Conservation (phyloP, 2,797 vertebrate genomes). For the Thunnus albacares region DNA sequence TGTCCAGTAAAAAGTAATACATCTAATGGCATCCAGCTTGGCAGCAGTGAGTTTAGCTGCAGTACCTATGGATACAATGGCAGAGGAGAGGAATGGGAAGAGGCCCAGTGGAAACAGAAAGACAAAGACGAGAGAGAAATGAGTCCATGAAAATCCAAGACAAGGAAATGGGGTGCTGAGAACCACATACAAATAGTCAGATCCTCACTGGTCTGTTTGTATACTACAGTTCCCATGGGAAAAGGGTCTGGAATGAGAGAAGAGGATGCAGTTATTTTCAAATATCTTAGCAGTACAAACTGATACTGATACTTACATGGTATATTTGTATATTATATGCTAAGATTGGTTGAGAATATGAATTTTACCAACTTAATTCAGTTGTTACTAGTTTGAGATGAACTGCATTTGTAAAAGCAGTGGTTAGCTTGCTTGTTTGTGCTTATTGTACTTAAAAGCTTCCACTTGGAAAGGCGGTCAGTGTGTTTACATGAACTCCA, state of each 20-base stretch:
- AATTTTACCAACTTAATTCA: background rate
- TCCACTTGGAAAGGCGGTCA: background rate
- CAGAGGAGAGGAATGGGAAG: constrained; percentile 60
- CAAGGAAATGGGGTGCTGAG: constrained; percentile 55
- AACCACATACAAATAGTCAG: constrained; percentile 40
- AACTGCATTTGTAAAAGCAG: background rate
- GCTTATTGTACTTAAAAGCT: background rate
- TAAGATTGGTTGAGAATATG: background rate
- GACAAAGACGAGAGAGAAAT: constrained; percentile 64
- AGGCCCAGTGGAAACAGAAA: constrained; percentile 54
- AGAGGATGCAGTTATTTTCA: background rate
- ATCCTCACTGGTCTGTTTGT: constrained; percentile 43
- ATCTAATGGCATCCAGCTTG: constrained; percentile 17
- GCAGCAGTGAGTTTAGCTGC: constrained; percentile 42
- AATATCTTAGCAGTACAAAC: background rate
- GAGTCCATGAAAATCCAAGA: constrained; percentile 48
- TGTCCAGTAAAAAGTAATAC: background rate
- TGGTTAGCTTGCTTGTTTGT: background rate
- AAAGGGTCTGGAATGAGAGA: background rate
- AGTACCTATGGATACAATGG: constrained; percentile 54
- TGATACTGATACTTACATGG: background rate
- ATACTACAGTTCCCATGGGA: constrained; percentile 22
- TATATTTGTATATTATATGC: background rate
- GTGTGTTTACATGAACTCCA: constrained; percentile 4
- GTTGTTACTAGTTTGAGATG: constrained; percentile 3